Conservation (phyloP, 1,140 invertebrate species). For the Euglossa dilemma region DNA sequence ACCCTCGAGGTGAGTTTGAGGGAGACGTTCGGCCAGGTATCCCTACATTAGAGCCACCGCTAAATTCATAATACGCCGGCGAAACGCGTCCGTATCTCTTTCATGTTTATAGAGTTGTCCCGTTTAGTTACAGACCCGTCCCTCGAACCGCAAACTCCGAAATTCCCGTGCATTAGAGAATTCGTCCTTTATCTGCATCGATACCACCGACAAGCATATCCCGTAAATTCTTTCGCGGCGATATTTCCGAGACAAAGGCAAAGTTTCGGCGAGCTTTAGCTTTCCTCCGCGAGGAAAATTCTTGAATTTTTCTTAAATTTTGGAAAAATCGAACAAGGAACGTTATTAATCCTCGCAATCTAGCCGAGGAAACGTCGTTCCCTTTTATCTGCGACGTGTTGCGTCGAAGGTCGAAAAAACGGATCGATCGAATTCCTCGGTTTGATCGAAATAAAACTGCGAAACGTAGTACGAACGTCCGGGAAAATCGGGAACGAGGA, state of each 20-base stretch:
- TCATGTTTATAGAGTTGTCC: constrained; percentile 49
- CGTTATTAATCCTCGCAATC: neutral
- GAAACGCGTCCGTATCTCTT: constrained; percentile 43
- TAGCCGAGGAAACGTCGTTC: neutral
- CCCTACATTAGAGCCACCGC: constrained; percentile 61
- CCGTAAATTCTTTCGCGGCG: neutral
- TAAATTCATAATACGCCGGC: constrained; percentile 62
- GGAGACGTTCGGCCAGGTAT: constrained; percentile 66
- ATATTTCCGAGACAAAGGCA: too few relatives aligned
- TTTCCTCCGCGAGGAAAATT: neutral
- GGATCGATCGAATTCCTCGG: neutral
- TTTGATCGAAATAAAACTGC: constrained; percentile 21
- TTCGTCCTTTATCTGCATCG: neutral
- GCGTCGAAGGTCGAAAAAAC: neutral
- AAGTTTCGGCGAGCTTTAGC: too few relatives aligned
- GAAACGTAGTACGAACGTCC: constrained; percentile 36
- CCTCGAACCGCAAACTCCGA: constrained; percentile 22
- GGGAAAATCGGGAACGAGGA: constrained; percentile 27
- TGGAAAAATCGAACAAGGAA: neutral
- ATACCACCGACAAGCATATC: neutral
- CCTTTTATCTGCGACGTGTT: neutral
- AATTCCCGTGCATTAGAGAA: neutral
- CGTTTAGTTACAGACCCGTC: constrained; percentile 16
- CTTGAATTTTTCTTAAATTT: too few relatives aligned
- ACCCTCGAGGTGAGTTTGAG: constrained; percentile 64